phyloP scores from a whole-genome alignment of 2,113 vertebrate species.

The Lagopus leucura region DNA sequence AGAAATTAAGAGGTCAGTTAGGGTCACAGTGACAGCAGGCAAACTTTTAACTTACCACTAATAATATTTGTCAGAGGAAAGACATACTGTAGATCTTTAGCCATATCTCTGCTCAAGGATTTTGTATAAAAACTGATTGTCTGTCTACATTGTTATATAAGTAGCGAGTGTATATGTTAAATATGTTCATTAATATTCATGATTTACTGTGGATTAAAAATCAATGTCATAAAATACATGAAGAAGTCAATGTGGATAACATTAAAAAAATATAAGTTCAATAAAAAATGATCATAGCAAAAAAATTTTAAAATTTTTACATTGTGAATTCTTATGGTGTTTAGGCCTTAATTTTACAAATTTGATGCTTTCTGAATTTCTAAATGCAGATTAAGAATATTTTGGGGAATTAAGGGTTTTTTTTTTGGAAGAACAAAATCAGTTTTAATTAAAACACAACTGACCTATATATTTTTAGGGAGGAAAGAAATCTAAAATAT shows the following conservation, averaged over 20 bases:
- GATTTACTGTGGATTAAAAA: neutral
- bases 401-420: neutral
- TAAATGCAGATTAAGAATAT: neutral
- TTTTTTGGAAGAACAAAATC: neutral
- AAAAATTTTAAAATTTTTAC: neutral
- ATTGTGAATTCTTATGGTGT: neutral
- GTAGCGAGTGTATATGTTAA: neutral
- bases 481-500: neutral
- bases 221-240: neutral
- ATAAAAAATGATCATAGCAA: neutral
- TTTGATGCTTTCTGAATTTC: neutral
- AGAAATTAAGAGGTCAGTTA: slow-evolving; percentile 97
- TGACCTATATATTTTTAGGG: neutral
- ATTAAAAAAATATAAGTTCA: neutral
- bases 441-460: accelerated
- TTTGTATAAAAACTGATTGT: slow-evolving; percentile 31
- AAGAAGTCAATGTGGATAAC: neutral
- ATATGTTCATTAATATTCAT: neutral
- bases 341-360: neutral
- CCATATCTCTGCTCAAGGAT: slow-evolving; percentile 43
- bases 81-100: slow-evolving; percentile 75
- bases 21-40: slow-evolving; percentile 93
- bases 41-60: slow-evolving; percentile 89
- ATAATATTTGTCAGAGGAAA: slow-evolving; percentile 90
- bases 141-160: neutral